phyloP scores from a whole-genome alignment of 2,113 vertebrate genomes.

The Otolemur garnettii region DNA sequence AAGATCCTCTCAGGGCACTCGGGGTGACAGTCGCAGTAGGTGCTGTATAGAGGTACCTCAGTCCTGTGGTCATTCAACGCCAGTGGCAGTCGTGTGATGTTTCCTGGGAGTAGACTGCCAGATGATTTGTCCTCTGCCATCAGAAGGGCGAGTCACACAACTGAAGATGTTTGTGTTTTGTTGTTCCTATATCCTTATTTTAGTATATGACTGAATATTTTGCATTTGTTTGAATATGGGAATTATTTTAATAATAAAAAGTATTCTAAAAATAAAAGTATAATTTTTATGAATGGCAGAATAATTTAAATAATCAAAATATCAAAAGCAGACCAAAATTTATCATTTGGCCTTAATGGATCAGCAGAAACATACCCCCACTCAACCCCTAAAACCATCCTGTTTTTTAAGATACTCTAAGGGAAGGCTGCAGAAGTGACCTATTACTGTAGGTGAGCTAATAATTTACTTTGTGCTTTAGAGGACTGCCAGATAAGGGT shows the following conservation, averaged over 20 bases:
- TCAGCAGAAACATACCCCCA: background rate
- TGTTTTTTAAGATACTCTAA: slow-evolving; percentile 20
- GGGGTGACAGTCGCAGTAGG: too few species aligned
- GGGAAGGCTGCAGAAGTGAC: background rate
- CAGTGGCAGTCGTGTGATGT: background rate
- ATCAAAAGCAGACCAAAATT: background rate
- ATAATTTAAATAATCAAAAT: background rate
- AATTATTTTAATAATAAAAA: slow-evolving; percentile 15
- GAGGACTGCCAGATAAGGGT: background rate
- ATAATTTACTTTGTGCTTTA: background rate
- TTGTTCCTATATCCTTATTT: background rate
- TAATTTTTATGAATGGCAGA: background rate
- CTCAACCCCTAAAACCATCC: background rate
- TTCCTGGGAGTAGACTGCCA: background rate
- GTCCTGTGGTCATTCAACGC: background rate
- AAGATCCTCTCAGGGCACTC: too few species aligned
- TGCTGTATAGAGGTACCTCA: background rate
- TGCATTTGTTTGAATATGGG: background rate
- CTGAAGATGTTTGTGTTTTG: background rate
- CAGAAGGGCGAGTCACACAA: background rate
- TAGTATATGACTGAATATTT: background rate
- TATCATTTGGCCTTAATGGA: slow-evolving; percentile 7
- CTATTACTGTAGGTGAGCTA: background rate
- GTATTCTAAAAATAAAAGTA: slow-evolving; percentile 5
- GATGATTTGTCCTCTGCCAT: background rate